Percentiles rank a stretch among this genome's conserved stretches.
phyloP scores from a whole-genome alignment of 2,888 invertebrate genomes.

The Clanis bilineata region DNA sequence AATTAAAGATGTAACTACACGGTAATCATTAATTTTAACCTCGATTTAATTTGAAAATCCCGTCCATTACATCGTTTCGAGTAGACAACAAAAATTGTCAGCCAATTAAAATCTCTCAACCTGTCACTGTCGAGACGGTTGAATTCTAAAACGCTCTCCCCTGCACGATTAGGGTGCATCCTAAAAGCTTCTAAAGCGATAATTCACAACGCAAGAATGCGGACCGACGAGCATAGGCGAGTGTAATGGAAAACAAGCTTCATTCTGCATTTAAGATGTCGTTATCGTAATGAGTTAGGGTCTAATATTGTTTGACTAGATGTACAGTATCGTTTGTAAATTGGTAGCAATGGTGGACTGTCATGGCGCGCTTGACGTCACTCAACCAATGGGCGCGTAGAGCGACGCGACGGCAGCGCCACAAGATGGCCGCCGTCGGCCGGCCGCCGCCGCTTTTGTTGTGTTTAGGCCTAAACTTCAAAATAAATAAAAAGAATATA shows the following conservation, averaged over 20 bases:
- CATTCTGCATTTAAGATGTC: constrained; percentile 28
- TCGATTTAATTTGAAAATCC: background rate
- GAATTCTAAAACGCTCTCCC: constrained; percentile 69
- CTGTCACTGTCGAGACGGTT: constrained; percentile 65
- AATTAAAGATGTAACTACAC: background rate
- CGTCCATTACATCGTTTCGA: background rate
- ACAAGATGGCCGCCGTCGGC: constrained; percentile 79
- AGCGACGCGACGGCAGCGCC: constrained; percentile 74
- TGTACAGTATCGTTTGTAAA: constrained; percentile 45
- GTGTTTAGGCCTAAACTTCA: constrained; percentile 77
- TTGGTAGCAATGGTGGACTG: constrained; percentile 71
- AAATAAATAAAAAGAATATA: constrained; percentile 45
- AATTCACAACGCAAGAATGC: constrained; percentile 75
- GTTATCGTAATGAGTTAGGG: constrained; percentile 38
- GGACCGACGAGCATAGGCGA: constrained; percentile 71
- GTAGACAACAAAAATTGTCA: constrained; percentile 58
- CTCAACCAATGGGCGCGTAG: constrained; percentile 73
- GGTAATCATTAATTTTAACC: background rate
- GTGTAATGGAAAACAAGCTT: constrained; percentile 51
- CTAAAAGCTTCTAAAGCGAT: constrained; percentile 77
- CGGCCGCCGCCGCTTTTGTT: constrained; percentile 68
- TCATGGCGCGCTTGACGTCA: constrained; percentile 79
- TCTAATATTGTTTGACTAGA: constrained; percentile 39
- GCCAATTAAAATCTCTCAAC: constrained; percentile 72
- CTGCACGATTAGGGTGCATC: constrained; percentile 77